These are phyloP conservation scores for Progne subis DNA, from an alignment of 2,113 vertebrate species.

Conservation along the genomic window DNA sequence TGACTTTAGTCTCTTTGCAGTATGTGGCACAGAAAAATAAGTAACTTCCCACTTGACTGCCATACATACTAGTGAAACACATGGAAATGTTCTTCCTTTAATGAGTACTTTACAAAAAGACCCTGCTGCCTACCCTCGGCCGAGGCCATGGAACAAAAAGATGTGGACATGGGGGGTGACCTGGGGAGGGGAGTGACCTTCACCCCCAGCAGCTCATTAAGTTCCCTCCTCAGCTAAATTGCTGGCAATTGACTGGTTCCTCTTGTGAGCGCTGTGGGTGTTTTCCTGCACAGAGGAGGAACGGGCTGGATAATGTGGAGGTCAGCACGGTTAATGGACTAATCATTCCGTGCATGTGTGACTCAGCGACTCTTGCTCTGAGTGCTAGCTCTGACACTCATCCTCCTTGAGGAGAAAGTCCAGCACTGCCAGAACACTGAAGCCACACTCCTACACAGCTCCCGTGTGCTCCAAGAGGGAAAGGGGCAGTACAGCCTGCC, in stretches of 20 bases:
- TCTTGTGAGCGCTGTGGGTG: background rate
- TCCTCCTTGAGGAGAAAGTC: background rate
- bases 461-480: background rate
- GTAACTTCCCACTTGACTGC: background rate
- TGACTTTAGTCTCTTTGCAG: background rate
- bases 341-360: background rate
- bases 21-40: background rate
- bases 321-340: fast-evolving
- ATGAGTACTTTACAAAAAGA: background rate
- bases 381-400: background rate
- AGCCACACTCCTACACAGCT: background rate
- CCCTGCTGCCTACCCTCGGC: background rate
- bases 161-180: background rate
- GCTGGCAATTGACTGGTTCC: background rate
- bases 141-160: fast-evolving
- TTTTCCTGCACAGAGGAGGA: background rate
- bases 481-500: fast-evolving
- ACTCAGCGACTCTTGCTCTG: background rate
- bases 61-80: background rate
- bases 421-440: background rate
- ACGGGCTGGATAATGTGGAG: background rate
- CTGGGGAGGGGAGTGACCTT: background rate
- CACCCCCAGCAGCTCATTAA: background rate
- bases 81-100: background rate
- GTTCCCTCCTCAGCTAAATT: background rate